These are phyloP conservation scores for Dolichopus griseipennis DNA, from an alignment of 2,888 invertebrate genomes.

Conservation along the genomic window DNA sequence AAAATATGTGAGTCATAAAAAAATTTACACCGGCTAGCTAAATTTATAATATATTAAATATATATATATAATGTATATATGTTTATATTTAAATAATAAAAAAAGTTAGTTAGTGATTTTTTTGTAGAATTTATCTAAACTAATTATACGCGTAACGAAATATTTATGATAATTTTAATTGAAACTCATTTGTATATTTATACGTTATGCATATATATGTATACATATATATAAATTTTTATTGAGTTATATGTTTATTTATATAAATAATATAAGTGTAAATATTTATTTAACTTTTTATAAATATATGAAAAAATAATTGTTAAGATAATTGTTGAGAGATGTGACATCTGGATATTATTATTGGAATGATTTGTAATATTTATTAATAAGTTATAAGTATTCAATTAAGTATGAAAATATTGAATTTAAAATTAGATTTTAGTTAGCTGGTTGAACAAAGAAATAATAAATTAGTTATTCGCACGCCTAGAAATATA, in stretches of 20 bases:
- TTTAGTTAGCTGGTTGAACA: too few relatives aligned
- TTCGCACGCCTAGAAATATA: too few relatives aligned
- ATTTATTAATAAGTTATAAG: too few relatives aligned
- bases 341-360: background rate
- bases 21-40: too few relatives aligned
- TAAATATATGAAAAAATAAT: background rate
- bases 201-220: background rate
- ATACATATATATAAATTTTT: background rate
- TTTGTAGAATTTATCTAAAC: background rate
- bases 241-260: too few relatives aligned
- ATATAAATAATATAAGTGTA: background rate
- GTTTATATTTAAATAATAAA: background rate
- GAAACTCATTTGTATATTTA: background rate
- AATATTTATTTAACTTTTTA: background rate
- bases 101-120: background rate
- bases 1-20: too few relatives aligned
- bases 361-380: background rate
- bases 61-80: background rate
- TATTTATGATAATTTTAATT: slow-evolving; percentile 3
- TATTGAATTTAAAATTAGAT: too few relatives aligned
- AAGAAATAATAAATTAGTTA: too few relatives aligned
- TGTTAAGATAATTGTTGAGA: background rate
- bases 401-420: too few relatives aligned
- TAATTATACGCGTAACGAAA: slow-evolving; percentile 3
- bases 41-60: too few relatives aligned